Base-by-base conservation (phyloP, 30 jellyfish, hydroid and myxozoan genomes). In the Pseudorhiza aurosa region DNA sequence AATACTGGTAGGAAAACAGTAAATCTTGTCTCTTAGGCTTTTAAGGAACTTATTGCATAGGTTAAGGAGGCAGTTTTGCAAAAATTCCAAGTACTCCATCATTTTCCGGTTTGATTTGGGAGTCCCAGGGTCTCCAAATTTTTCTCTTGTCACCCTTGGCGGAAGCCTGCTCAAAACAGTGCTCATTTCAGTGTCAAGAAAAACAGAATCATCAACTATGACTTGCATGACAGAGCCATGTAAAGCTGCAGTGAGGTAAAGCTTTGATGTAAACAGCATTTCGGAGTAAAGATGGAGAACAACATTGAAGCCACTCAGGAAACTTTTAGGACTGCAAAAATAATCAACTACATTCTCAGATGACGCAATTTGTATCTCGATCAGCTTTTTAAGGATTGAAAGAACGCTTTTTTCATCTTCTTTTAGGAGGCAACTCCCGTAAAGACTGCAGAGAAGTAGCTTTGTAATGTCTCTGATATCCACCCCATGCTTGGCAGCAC, bases 181-280 rank as follows among this genome's bases (percentile, higher is more conserved):
- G 67, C 50, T 75, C 67, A 81, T 90, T 39, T 91, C 96, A 36
- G 74, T 55, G 47, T 91, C 98, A 6, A 91, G 78, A 68, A 32
- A 91, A 18, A 84, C 44, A 10, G 87, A 42, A 79, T 91, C 98
- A 71, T 91, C 98, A 33, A 91, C 98, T 35, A 91, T 84, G 0
- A 91, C 83, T 56, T 91, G 98, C 98, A 91, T 91, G 14, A 83
- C 93, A 28, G 94, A 65, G 9, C 98, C 98, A 49, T 91, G 98
- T 74, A 91, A 58, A 15, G 98, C 96, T 11, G 98, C 98, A n/a
- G 98, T 91, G 14, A 84, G 89, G 70, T 91, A 91, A 1, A 91
- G 88, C 85, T 85, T 91, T 45, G 98, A 65, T 8, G 98, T 83
- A 53, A 91, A 91, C 19, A 91, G 49, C 72, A 86, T 36, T 69